Evolutionary conservation across 2,113 vertebrate genomes (phyloP).

Genomic region (Callorhinus ursinus): DNA sequence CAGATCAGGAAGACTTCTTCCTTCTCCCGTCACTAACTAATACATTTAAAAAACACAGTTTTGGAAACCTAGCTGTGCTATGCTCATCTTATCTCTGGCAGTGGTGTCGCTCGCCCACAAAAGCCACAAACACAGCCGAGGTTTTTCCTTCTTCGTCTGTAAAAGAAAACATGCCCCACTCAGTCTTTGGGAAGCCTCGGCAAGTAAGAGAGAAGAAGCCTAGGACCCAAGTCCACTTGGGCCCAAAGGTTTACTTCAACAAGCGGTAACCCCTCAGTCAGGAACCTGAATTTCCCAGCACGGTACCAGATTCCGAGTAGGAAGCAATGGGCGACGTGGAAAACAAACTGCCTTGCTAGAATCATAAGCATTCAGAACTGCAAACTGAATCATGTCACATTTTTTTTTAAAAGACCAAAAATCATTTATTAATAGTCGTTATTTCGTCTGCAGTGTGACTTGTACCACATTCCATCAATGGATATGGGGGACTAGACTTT

Average conservation of each 20-base stretch:
- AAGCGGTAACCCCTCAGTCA: neutral
- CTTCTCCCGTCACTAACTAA: slow-evolving; percentile 21
- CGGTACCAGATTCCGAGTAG: neutral
- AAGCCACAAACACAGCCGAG: slow-evolving; percentile 42
- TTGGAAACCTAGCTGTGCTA: slow-evolving; percentile 35
- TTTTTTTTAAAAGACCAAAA: neutral
- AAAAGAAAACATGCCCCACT: neutral
- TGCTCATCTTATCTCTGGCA: slow-evolving; percentile 35
- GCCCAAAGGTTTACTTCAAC: neutral
- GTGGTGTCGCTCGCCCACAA: slow-evolving; percentile 15
- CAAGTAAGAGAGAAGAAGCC: neutral
- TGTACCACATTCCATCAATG: neutral
- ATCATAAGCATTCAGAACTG: neutral
- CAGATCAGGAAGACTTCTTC: neutral
- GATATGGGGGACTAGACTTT: neutral
- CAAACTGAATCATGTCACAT: neutral
- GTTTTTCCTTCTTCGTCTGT: slow-evolving; percentile 46
- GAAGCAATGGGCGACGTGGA: too few species aligned
- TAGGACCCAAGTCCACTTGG: neutral
- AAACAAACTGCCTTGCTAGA: neutral
- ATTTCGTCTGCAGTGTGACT: neutral
- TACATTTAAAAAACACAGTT: neutral
- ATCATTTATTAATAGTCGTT: neutral
- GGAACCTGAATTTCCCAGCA: neutral
- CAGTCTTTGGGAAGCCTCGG: slow-evolving; percentile 7